A percentile compares a stretch with the other conserved stretches of the same genome.
Conservation (phyloP, 2,797 vertebrate genomes). For the Decapterus maruadsi region DNA sequence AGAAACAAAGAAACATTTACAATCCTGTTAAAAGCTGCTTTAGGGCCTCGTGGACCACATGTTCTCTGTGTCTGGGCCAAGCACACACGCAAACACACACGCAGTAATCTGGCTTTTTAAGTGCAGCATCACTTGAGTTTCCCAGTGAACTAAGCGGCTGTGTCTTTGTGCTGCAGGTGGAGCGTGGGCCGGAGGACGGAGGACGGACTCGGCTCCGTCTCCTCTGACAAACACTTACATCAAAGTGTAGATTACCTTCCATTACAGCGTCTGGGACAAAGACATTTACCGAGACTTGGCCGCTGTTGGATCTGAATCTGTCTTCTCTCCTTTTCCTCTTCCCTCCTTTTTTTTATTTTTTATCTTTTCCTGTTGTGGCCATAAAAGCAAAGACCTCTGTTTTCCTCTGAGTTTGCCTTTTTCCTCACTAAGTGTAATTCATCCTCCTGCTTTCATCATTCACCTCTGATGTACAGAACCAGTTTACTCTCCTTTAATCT, state of each 20-base stretch:
- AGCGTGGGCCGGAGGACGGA: slow-evolving; percentile 2
- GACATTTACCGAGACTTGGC: background rate
- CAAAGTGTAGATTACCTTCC: slow-evolving; percentile 36
- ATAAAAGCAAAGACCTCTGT: background rate
- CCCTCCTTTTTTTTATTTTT: background rate
- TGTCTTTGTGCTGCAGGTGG: slow-evolving; percentile 23
- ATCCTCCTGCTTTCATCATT: slow-evolving; percentile 35
- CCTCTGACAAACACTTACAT: slow-evolving; percentile 31
- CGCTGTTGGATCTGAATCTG: background rate
- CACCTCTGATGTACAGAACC: background rate
- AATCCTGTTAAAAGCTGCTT: too few species aligned
- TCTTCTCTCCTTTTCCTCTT: background rate
- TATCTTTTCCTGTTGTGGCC: background rate
- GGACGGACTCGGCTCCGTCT: background rate
- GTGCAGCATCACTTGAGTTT: background rate
- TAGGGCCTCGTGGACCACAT: too few species aligned
- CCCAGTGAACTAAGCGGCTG: slow-evolving; percentile 3
- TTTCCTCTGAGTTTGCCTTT: too few species aligned
- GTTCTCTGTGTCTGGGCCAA: background rate
- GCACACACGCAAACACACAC: background rate
- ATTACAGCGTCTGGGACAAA: slow-evolving; percentile 27
- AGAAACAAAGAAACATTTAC: too few species aligned
- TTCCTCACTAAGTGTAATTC: background rate
- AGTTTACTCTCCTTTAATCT: too few species aligned
- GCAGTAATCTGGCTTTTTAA: background rate